Conservation (phyloP, 2,797 vertebrate species). For the Squalus acanthias region DNA sequence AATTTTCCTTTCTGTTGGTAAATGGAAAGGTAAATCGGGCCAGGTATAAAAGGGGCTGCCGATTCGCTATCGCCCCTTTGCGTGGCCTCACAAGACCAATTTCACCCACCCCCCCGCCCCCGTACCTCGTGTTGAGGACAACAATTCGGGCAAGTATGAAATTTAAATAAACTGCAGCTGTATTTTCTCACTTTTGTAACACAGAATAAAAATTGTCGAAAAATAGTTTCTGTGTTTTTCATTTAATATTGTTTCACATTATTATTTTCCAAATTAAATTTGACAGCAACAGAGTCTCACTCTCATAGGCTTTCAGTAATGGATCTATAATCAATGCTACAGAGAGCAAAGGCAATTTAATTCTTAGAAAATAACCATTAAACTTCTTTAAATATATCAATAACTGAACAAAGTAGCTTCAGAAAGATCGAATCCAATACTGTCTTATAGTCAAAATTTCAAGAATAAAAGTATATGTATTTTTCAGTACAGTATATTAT, state of each 20-base stretch:
- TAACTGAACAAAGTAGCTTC: background rate
- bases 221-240: background rate
- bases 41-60: background rate
- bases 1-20: background rate
- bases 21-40: background rate
- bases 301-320: constrained; percentile 16
- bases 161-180: background rate
- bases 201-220: background rate
- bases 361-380: background rate
- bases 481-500: background rate
- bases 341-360: background rate
- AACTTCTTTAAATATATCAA: background rate
- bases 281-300: background rate
- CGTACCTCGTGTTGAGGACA: background rate
- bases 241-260: background rate
- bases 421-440: background rate
- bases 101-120: background rate
- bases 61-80: background rate
- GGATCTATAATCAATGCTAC: background rate
- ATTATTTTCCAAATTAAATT: background rate
- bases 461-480: background rate
- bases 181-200: background rate
- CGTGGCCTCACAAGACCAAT: background rate
- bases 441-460: background rate
- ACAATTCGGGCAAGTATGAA: background rate